Evolutionary conservation across 2,888 invertebrate species (phyloP), one percentile per base, ranked within the genome.

Genomic region (Ptilodon capucinus): DNA sequence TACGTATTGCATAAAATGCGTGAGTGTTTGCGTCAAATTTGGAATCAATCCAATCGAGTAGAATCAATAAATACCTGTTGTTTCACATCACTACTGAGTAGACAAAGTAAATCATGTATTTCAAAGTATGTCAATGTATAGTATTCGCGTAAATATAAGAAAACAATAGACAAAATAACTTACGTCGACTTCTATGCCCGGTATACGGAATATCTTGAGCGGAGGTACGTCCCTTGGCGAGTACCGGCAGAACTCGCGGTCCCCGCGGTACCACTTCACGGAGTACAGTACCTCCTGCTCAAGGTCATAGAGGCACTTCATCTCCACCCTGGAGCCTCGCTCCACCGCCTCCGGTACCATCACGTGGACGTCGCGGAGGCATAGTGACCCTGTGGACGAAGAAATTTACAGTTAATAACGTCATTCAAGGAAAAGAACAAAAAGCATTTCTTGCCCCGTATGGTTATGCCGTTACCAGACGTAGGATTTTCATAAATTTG

Each of bases 241-340:
- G 68, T 91, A 94, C 44, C 94, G 85, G 68, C 93, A 94, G 81
- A 94, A 94, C 79, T 94, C 94, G 3, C 92, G 76, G 53, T 91
- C 91, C 2, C 92, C 93, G 40, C 92, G 90, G 76, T 94, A 94
- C 94, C 95, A 95, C 80, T 94, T 94, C 56, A 94, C 93, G 34
- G 93, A 91, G 79, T 94, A 95, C 35, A 95, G 79, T 35, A 92
- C 91, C 61, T 94, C 94, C 16, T 92, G 92, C 65, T 94, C 94
- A 59, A 94, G 80, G 74, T 94, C 93, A 78, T 93, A 94, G 50
- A 89, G 84, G 69, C 94, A 94, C 66, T 92, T 91, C 63, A 95
- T 89, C 52, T 91, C 87, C 9, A 93, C 94, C 62, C 92, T 92
- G 40, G 93, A 91, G 7, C 94, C 94, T 32, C 93, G 90, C 54